Base-by-base conservation (phyloP, 2,888 invertebrate genomes). In the Cremastinae sp. region DNA sequence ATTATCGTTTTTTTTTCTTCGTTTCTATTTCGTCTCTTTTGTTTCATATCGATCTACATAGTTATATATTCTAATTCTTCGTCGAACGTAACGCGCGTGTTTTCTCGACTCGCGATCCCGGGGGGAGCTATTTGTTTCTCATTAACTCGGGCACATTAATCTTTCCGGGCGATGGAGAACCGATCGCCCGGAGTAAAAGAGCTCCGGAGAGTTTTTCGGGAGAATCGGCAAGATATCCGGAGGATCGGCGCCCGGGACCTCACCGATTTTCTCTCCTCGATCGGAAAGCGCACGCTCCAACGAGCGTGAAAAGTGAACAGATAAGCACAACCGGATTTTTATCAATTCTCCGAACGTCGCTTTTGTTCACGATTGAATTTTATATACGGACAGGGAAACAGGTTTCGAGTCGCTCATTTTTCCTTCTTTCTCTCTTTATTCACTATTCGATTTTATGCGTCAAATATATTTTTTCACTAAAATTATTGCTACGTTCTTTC, bases 61-160 rank as follows among this genome's bases (percentile, higher is more conserved):
- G n/a, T n/a, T n/a, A n/a, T n/a, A n/a, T n/a, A n/a, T 54, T 65
- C 36, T 45, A 36, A 70, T 61, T 71, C 54, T 56, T 47, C 41
- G 65, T 54, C 53, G 59, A 70, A 64, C 56, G 56, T 45, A 36
- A 65, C 12, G 28, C 5, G 16, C 36, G 10, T 56, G 1, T 56
- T 38, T 56, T 22, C 47, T 22, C 43, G 18, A 38, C 64, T 69
- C 64, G 36, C 58, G 20, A 58, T 62, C 49, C 78, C 76, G 47
- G 75, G 78, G 80, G 53, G 54, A 66, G 80, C 82, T 86, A 87
- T 88, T 88, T 87, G 85, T 85, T 86, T 86, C 87, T 88, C 87
- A 87, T 88, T 89, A 88, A 87, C 85, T 80, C 76, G 74, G 74
- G 81, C 68, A 81, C 88, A 88, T 89, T 88, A 87, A 89, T 89